Conservation (phyloP, 1,140 invertebrate species). For the Drosophila ficusphila region DNA sequence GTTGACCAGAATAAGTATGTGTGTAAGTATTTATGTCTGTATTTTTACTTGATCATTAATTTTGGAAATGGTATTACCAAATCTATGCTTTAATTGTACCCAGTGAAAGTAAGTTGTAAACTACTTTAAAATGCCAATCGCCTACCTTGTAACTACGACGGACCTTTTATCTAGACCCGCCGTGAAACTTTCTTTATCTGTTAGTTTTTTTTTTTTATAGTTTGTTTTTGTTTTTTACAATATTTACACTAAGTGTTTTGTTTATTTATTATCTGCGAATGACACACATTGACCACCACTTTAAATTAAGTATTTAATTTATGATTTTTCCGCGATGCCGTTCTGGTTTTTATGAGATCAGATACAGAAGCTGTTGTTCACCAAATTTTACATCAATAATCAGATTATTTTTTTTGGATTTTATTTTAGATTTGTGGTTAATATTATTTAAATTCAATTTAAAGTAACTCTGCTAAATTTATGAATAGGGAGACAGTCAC, state of each 20-base stretch:
- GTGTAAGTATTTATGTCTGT: slow-evolving; percentile 10
- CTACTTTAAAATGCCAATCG: slow-evolving; percentile 74
- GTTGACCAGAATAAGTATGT: slow-evolving; percentile 41
- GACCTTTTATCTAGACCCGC: background rate
- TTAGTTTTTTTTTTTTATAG: slow-evolving; percentile 38
- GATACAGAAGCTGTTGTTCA: slow-evolving; percentile 73
- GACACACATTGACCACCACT: slow-evolving; percentile 27
- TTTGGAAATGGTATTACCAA: slow-evolving; percentile 16
- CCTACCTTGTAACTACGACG: slow-evolving; percentile 42
- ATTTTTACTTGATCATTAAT: slow-evolving; percentile 26
- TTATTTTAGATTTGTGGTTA: slow-evolving; percentile 39
- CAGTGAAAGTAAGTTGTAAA: slow-evolving; percentile 46
- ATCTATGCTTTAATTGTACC: slow-evolving; percentile 43
- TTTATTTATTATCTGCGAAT: slow-evolving; percentile 36
- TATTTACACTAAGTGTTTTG: slow-evolving; percentile 79
- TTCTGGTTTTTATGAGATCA: slow-evolving; percentile 65
- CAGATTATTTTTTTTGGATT: slow-evolving; percentile 53
- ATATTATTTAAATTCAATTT: slow-evolving; percentile 58
- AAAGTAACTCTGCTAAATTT: slow-evolving; percentile 67
- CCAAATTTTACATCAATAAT: slow-evolving; percentile 66
- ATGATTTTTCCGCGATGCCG: slow-evolving; percentile 6
- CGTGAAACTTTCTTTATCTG: background rate
- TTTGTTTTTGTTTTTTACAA: slow-evolving; percentile 74
- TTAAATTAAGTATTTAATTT: slow-evolving; percentile 16
- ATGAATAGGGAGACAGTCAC: slow-evolving; percentile 48